Evolutionary conservation across 2,888 invertebrate species (phyloP), one percentile per base, ranked within the genome.

Genomic region (Ernsta delagoae): DNA sequence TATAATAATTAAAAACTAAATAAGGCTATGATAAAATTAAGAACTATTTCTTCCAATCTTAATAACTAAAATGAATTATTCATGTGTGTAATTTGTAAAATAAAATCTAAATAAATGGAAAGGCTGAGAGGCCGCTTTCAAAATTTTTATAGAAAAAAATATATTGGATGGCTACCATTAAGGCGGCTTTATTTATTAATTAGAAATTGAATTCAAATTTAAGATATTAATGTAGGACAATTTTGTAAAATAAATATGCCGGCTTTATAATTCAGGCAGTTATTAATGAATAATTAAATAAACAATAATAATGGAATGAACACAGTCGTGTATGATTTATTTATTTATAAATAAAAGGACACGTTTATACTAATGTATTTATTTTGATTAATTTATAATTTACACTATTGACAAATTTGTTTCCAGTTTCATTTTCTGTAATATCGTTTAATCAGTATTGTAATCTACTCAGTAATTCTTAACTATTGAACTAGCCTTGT

Each of bases 371-470:
- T 77, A 76, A 79, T 79, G 75, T 75, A 75, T 76, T 79, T 75
- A 75, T 75, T 76, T 75, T 56, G 73, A 69, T 74, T 72, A 62
- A 64, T 72, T n/a, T 65, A 70, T 65, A 63, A 63, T 70, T 57
- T 41, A 39, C 9, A 59, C 39, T 31, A 11, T 39, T 36, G 57
- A 56, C 34, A 56, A 3, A 24, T 57, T 57, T 57, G 43, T 68
- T 74, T 76, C 73, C 73, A 74, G 61, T 71, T 71, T 68, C 67
- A 59, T 56, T 65, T 71, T 66, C 63, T 62, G 65, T 68, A 63
- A 68, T 70, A 75, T 76, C 76, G 78, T 83, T 73, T 73, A 65
- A 87, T 85, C 90, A 90, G 90, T 90, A 91, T 91, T 90, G 79
- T 77, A 80, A 73, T 78, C 77, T 77, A 82, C 78, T 82, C 79